phyloP scores from a whole-genome alignment of 2,113 vertebrate species.

The Rostratula benghalensis region DNA sequence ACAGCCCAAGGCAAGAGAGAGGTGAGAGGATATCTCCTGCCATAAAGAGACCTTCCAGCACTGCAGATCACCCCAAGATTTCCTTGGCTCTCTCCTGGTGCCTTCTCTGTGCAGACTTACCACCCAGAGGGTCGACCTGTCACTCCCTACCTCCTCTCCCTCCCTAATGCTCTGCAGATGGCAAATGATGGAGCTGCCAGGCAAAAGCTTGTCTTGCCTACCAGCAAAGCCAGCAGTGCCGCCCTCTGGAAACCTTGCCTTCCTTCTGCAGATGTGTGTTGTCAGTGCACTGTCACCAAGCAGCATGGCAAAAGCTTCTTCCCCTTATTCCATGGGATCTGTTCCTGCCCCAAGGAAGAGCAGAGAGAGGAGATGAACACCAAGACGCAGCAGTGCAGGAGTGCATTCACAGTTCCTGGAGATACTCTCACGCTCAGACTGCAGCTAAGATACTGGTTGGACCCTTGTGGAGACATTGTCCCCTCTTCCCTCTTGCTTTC shows the following conservation, averaged over 20 bases:
- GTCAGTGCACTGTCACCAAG: background rate
- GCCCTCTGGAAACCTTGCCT: background rate
- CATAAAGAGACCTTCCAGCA: background rate
- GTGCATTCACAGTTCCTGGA: background rate
- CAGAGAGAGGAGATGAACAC: background rate
- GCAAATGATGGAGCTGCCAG: background rate
- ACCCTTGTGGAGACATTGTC: accelerated
- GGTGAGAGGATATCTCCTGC: background rate
- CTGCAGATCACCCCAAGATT: background rate
- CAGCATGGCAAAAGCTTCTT: background rate
- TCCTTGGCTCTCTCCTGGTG: background rate
- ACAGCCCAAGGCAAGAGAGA: background rate
- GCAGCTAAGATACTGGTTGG: background rate
- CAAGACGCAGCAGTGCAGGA: background rate
- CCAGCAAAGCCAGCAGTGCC: background rate
- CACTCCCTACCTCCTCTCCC: background rate
- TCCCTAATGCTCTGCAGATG: background rate
- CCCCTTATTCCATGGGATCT: background rate
- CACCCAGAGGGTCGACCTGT: background rate
- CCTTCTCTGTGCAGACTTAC: background rate
- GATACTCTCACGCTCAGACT: background rate
- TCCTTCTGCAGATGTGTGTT: background rate
- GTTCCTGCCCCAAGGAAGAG: background rate
- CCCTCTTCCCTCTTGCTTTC: background rate
- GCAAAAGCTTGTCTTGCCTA: background rate